Conservation (phyloP, 2,888 invertebrate species). For the Pollenia angustigena region DNA sequence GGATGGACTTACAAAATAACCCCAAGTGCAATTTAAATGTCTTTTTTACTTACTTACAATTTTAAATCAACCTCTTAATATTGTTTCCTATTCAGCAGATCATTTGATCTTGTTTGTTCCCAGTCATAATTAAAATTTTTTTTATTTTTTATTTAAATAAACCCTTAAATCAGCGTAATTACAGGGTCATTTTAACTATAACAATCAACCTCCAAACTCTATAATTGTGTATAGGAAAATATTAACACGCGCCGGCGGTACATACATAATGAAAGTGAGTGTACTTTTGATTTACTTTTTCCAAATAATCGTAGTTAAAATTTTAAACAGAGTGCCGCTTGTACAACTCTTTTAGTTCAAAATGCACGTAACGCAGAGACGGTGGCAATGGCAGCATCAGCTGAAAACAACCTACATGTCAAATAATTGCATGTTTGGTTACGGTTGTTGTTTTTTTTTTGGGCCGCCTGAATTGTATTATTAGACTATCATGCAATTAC, state of each 20-base stretch:
- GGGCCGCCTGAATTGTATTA: slow-evolving; percentile 48
- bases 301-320: neutral
- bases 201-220: neutral
- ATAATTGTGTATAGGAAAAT: slow-evolving; percentile 14
- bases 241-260: slow-evolving; percentile 17
- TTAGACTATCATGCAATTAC: slow-evolving; percentile 53
- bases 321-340: neutral
- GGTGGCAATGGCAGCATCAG: slow-evolving; percentile 43
- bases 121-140: neutral
- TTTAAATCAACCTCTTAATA: no score
- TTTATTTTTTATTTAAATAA: neutral
- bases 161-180: slow-evolving; percentile 15
- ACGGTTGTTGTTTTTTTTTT: slow-evolving; percentile 24
- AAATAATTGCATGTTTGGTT: slow-evolving; percentile 66
- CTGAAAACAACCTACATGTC: slow-evolving; percentile 63
- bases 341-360: neutral
- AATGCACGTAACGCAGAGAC: slow-evolving; percentile 28
- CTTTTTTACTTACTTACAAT: no score
- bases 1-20: no score
- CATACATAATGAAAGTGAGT: slow-evolving; percentile 42
- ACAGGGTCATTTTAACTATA: slow-evolving; percentile 24
- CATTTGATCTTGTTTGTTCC: neutral
- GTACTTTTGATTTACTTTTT: neutral
- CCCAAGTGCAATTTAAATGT: no score
- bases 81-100: neutral